Base-by-base conservation (phyloP, 2,888 invertebrate species). In the Tetragonula carbonaria region DNA sequence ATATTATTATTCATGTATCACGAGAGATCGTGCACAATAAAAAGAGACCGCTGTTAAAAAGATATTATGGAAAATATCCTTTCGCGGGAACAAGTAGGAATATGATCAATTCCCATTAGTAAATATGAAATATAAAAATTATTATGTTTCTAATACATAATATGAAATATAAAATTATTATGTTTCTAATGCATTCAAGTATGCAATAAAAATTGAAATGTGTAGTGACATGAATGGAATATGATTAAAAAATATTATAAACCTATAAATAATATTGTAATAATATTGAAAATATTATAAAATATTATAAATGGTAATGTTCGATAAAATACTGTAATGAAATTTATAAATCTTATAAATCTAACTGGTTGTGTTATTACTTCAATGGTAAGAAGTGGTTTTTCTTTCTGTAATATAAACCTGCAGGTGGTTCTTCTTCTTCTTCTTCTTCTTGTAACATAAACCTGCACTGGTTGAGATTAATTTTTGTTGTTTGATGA, bases 391-490 rank as follows among this genome's bases (percentile, higher is more conserved):
- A 67, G 53, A 62, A 18, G 8, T 16, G 71, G 38, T 13, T 23
- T 23, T 59, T 38, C 57, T 57, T 45, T 59, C 45, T 63, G 74
- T 74, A 74, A 74, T 14, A 33, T 33, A 63, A 63, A 16, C 63
- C 51, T 14, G n/a, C 33, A 33, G 18, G 45, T 62, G 21, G 4
- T n/a, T 18, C 21, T 16, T 45, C 51, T 45, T 45, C 45, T 51
- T 23, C 45, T n/a, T 18, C 21, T 16, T 45, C 51, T 45, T 45
- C 45, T 51, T 23, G 80, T 67, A 80, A 80, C 33, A 59, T 21
- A 66, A 80, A 71, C 66, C 51, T 6, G 18, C 18, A 18, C 28
- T 55, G 71, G 72, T 78, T 73, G 51, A 72, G 66, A 21, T 38
- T 66, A 33, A 67, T 50, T 59, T 73, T 66, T 73, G 16, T 23